phyloP scores from a whole-genome alignment of 2,113 vertebrate species.

The Axis porcinus region DNA sequence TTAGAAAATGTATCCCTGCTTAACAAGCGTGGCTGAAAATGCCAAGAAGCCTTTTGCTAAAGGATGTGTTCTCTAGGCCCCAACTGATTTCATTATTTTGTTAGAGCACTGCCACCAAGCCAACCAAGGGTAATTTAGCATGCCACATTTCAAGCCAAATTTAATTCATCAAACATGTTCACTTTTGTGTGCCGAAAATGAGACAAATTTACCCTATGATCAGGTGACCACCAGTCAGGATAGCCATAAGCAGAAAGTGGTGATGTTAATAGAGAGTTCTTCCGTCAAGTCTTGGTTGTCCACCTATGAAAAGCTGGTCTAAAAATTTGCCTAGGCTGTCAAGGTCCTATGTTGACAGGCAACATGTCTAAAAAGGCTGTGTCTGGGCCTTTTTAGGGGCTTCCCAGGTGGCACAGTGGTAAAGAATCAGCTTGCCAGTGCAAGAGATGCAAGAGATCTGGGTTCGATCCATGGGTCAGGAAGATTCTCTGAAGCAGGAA shows the following conservation, averaged over 20 bases:
- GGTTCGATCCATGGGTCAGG: not conserved
- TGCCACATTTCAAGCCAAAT: constrained; percentile 36
- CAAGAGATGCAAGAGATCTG: not conserved
- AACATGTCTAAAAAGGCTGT: not conserved
- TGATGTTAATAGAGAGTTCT: not conserved
- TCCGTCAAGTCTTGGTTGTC: not conserved
- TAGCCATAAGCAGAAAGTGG: not conserved
- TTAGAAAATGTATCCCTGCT: constrained; percentile 44
- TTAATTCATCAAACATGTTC: constrained; percentile 3
- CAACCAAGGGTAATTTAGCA: constrained; percentile 49
- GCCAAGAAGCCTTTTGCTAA: constrained; percentile 41
- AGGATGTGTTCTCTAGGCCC: not conserved
- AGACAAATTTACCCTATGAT: not conserved
- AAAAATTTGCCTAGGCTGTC: not conserved
- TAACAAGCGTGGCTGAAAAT: constrained; percentile 3
- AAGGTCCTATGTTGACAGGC: not conserved
- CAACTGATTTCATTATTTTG: constrained; percentile 20
- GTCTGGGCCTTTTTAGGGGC: not conserved
- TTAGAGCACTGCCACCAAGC: not conserved
- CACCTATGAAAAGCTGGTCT: not conserved
- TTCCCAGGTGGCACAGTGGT: not conserved
- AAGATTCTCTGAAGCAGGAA: not conserved
- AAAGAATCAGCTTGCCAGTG: not conserved
- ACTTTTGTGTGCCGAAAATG: not conserved
- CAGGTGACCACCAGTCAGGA: not conserved